These are phyloP conservation scores for Protomyctophum bolini DNA, from an alignment of 2,113 vertebrate genomes.

Conservation along the genomic window DNA sequence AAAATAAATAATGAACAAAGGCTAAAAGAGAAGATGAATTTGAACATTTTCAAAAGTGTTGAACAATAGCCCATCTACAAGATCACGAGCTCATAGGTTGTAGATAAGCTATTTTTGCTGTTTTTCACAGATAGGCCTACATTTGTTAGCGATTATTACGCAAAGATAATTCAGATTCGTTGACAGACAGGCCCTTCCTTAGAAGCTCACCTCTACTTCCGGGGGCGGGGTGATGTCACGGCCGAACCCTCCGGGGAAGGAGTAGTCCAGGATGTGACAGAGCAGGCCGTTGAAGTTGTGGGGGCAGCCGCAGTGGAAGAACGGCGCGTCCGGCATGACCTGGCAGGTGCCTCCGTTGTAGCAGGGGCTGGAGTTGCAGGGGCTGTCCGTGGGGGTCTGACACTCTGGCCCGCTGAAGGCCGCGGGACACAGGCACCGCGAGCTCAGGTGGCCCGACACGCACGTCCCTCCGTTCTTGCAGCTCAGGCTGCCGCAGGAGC, in stretches of 20 bases:
- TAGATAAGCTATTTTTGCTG: no score
- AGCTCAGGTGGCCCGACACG: slow-evolving; percentile 84
- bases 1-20: no score
- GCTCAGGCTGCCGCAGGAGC: slow-evolving; percentile 85
- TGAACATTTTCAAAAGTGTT: no score
- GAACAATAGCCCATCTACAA: no score
- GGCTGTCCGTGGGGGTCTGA: slow-evolving; percentile 86
- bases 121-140: no score
- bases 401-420: slow-evolving; percentile 90
- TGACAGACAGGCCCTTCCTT: no score
- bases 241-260: slow-evolving; percentile 87
- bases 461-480: slow-evolving; percentile 93
- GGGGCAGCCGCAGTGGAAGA: slow-evolving; percentile 92
- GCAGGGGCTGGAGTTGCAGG: slow-evolving; percentile 88
- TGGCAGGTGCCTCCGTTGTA: slow-evolving; percentile 96
- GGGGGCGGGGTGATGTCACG: slow-evolving; percentile 88
- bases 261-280: slow-evolving; percentile 95
- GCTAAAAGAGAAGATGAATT: no score
- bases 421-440: slow-evolving; percentile 85
- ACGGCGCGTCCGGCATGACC: slow-evolving; percentile 82
- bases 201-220: slow-evolving; percentile 74
- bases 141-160: no score
- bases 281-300: slow-evolving; percentile 93
- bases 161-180: no score
- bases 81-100: no score